Conservation (phyloP, 2,888 invertebrate genomes). For the Drosophila meridiana region DNA sequence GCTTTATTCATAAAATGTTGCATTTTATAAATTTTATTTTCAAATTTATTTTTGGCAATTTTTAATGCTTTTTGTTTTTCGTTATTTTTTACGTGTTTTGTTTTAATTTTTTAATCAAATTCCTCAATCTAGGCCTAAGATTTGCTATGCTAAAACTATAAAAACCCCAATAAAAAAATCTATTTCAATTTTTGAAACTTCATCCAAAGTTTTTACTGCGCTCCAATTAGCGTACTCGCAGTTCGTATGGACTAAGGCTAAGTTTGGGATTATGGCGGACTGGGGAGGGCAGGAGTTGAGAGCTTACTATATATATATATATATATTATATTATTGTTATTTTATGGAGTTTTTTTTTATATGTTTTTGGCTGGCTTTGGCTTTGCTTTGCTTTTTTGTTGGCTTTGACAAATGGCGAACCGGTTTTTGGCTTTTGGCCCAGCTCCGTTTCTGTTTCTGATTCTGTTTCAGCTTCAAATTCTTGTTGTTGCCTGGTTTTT, state of each 20-base stretch:
- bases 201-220: neutral
- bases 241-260: slow-evolving; percentile 11
- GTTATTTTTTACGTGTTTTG: neutral
- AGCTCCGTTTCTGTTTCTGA: slow-evolving; percentile 38
- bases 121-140: neutral
- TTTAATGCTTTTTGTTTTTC: too few species aligned
- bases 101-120: neutral
- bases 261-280: neutral
- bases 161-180: neutral
- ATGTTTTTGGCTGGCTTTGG: slow-evolving; percentile 37
- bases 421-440: slow-evolving; percentile 72
- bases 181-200: neutral
- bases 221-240: slow-evolving; percentile 22
- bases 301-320: slow-evolving; percentile 33
- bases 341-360: slow-evolving; percentile 50
- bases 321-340: slow-evolving; percentile 53
- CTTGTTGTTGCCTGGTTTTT: slow-evolving; percentile 32
- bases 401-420: slow-evolving; percentile 74
- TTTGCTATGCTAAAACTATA: neutral
- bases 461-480: slow-evolving; percentile 29
- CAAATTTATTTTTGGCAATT: too few species aligned
- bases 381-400: slow-evolving; percentile 25
- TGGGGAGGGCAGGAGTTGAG: neutral
- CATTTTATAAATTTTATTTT: too few species aligned
- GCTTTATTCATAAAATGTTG: too few species aligned